These are phyloP conservation scores for Channa maculata DNA, from an alignment of 2,113 vertebrate genomes.

Conservation along the genomic window DNA sequence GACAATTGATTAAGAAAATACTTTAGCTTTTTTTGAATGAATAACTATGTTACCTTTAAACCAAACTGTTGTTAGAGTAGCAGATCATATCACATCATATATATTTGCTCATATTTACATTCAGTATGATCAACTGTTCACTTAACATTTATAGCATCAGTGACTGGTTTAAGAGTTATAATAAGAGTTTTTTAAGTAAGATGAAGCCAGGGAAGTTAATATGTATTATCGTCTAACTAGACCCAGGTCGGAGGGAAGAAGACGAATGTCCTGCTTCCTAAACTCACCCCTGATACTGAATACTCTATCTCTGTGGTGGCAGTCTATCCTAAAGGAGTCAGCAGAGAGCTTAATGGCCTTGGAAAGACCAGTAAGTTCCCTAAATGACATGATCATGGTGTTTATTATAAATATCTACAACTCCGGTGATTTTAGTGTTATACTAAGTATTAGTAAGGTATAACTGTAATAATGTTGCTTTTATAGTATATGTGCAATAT, in stretches of 20 bases:
- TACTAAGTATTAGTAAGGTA: neutral
- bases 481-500: neutral
- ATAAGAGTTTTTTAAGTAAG: neutral
- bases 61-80: neutral
- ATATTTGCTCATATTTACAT: too few relatives aligned
- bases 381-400: neutral
- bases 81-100: neutral
- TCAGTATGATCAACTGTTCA: neutral
- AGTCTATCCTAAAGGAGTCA: slow-evolving; percentile 86
- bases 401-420: neutral
- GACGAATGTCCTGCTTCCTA: slow-evolving; percentile 91
- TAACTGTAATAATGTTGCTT: neutral
- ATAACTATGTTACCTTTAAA: neutral
- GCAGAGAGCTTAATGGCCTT: slow-evolving; percentile 87
- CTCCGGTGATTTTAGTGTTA: neutral
- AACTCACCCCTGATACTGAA: slow-evolving; percentile 92
- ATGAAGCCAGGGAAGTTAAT: neutral
- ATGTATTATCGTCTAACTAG: slow-evolving; percentile 71
- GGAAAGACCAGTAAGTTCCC: slow-evolving; percentile 92
- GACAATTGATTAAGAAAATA: too few relatives aligned
- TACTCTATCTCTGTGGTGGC: slow-evolving; percentile 91
- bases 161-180: neutral
- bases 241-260: slow-evolving; percentile 91
- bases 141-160: neutral
- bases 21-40: too few relatives aligned